phyloP scores from a whole-genome alignment of 2,888 invertebrate genomes.

The Pachliopta kotzebuea region DNA sequence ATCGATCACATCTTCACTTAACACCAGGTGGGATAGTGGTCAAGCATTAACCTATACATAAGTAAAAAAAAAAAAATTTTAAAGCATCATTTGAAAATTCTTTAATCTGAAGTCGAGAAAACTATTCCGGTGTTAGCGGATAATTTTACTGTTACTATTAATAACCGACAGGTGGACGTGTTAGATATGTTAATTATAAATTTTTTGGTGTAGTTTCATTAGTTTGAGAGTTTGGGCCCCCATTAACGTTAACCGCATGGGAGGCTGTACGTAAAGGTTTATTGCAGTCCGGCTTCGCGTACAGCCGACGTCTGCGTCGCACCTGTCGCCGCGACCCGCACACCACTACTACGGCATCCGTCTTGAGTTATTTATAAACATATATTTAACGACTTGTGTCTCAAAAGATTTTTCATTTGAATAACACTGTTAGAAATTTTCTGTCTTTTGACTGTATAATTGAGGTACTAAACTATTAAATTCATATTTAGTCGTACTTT shows the following conservation, averaged over 20 bases:
- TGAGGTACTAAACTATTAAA: too few relatives aligned
- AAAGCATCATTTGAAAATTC: too few relatives aligned
- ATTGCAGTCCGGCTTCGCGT: conserved; percentile 37
- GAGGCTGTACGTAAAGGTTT: conserved; percentile 42
- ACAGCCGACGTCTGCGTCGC: conserved; percentile 37
- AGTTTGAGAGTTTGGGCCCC: conserved; percentile 1
- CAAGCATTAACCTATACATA: too few relatives aligned
- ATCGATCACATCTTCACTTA: too few relatives aligned
- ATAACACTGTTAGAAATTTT: too few relatives aligned
- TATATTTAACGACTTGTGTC: background rate
- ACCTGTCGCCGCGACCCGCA: conserved; percentile 56
- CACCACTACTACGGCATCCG: conserved; percentile 30
- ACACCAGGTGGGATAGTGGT: too few relatives aligned
- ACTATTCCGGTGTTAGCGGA: too few relatives aligned
- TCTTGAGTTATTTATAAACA: conserved; percentile 34
- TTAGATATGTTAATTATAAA: conserved; percentile 12
- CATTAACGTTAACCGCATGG: conserved; percentile 36
- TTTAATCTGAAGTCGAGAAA: too few relatives aligned
- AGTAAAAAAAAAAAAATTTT: too few relatives aligned
- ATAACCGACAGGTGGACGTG: conserved; percentile 22
- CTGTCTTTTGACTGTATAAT: too few relatives aligned
- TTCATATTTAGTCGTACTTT: too few relatives aligned
- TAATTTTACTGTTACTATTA: background rate
- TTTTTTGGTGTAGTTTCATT: background rate
- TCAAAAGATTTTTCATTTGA: too few relatives aligned